phyloP scores from a whole-genome alignment of 2,888 invertebrate genomes.

The Drosophila aldrichi region DNA sequence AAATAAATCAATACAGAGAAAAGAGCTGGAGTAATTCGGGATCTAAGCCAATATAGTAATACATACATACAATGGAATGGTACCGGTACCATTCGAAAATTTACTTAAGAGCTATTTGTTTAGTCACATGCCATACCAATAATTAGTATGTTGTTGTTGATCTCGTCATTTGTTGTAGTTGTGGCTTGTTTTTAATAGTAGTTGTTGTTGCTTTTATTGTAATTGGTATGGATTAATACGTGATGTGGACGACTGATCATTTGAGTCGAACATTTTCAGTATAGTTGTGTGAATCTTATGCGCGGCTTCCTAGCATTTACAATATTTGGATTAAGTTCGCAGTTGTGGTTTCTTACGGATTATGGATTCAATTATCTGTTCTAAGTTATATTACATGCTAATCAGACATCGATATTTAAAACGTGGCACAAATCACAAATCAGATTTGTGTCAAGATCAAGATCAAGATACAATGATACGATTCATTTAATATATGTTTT shows the following conservation, averaged over 20 bases:
- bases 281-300: conserved; percentile 45
- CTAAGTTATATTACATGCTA: conserved; percentile 66
- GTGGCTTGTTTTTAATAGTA: conserved; percentile 43
- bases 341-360: conserved; percentile 47
- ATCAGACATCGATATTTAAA: conserved; percentile 81
- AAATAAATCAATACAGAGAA: conserved; percentile 40
- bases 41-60: conserved; percentile 45
- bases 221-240: conserved; percentile 71
- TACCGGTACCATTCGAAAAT: conserved; percentile 39
- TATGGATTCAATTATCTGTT: conserved; percentile 48
- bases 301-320: conserved; percentile 54
- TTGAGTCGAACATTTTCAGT: conserved; percentile 33
- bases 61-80: conserved; percentile 27
- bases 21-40: conserved; percentile 8
- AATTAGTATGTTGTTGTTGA: conserved; percentile 8
- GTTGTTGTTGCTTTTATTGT: conserved; percentile 44
- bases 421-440: conserved; percentile 81
- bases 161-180: conserved; percentile 18
- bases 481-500: conserved; percentile 58
- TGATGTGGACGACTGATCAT: conserved; percentile 45
- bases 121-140: conserved; percentile 45
- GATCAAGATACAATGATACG: conserved; percentile 80
- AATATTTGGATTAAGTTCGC: conserved; percentile 70
- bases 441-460: conserved; percentile 79
- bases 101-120: conserved; percentile 61